Conservation (phyloP, 1,140 invertebrate species). For the Leptinotarsa lineolata region DNA sequence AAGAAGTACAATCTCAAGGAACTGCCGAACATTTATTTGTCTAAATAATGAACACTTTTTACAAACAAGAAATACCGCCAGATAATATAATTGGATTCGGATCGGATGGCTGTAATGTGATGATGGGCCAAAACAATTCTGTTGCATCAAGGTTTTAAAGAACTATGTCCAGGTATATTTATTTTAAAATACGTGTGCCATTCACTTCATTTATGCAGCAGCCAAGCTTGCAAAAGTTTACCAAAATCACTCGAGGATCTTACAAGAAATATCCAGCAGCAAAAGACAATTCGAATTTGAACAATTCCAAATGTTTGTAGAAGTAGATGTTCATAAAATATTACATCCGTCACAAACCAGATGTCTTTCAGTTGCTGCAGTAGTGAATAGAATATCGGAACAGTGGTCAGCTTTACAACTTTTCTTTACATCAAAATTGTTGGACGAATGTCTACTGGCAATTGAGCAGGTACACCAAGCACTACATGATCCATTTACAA, state of each 20-base stretch:
- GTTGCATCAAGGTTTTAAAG: conserved; percentile 42
- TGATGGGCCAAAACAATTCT: conserved; percentile 54
- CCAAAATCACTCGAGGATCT: conserved; percentile 49
- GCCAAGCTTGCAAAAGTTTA: conserved; percentile 47
- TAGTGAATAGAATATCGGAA: conserved; percentile 38
- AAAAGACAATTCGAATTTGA: not conserved
- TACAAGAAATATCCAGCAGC: conserved; percentile 37
- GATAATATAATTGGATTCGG: conserved; percentile 54
- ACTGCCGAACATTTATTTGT: conserved; percentile 49
- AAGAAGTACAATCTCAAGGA: conserved; percentile 37
- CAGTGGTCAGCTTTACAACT: conserved; percentile 32
- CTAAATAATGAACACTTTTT: conserved; percentile 42
- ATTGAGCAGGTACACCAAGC: no score
- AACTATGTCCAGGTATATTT: conserved; percentile 46
- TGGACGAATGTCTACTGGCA: conserved; percentile 8
- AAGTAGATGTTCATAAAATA: not conserved
- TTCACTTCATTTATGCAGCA: conserved; percentile 46
- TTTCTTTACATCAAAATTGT: conserved; percentile 13
- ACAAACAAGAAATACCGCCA: conserved; percentile 43
- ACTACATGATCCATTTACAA: no score
- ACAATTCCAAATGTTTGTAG: conserved; percentile 8
- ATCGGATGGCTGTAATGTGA: conserved; percentile 51
- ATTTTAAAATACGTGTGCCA: conserved; percentile 55
- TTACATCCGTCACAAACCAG: conserved; percentile 41
- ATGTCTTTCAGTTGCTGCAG: conserved; percentile 47